These are phyloP conservation scores for Drosophila pegasa DNA, from an alignment of 2,888 invertebrate species.

Conservation along the genomic window DNA sequence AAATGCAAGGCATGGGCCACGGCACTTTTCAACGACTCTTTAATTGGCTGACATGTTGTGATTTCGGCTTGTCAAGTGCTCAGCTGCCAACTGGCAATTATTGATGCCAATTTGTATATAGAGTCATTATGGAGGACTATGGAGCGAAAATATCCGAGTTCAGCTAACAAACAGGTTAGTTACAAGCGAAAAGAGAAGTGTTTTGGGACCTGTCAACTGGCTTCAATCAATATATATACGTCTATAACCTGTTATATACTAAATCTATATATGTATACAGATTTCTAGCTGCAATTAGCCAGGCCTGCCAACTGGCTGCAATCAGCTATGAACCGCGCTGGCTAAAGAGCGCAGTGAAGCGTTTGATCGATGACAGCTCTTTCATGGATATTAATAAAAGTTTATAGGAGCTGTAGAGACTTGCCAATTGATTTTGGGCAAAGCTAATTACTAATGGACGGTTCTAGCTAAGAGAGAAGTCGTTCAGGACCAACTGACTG, in stretches of 20 bases:
- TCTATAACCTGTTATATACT: neutral
- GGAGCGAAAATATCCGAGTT: neutral
- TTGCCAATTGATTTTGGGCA: constrained; percentile 37
- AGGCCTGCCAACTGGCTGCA: constrained; percentile 30
- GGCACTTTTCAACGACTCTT: constrained; percentile 64
- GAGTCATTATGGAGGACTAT: constrained; percentile 1
- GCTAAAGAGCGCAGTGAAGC: constrained; percentile 44
- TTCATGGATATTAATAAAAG: constrained; percentile 31
- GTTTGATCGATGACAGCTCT: constrained; percentile 46
- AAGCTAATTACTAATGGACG: neutral
- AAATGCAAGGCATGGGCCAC: constrained; percentile 30
- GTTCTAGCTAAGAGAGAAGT: neutral
- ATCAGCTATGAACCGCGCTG: constrained; percentile 37
- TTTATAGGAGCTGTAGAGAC: constrained; percentile 7
- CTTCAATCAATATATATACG: neutral
- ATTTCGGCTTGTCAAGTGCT: constrained; percentile 68
- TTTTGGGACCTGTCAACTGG: constrained; percentile 1
- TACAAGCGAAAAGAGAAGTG: neutral
- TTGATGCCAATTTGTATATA: constrained; percentile 22
- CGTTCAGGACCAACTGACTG: neutral
- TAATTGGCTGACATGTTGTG: constrained; percentile 78
- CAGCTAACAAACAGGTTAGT: neutral
- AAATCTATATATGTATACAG: neutral
- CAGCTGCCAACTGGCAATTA: constrained; percentile 35
- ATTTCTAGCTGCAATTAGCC: constrained; percentile 16